Base-by-base conservation (phyloP, 2,888 invertebrate genomes). In the Pachymerium ferrugineum region DNA sequence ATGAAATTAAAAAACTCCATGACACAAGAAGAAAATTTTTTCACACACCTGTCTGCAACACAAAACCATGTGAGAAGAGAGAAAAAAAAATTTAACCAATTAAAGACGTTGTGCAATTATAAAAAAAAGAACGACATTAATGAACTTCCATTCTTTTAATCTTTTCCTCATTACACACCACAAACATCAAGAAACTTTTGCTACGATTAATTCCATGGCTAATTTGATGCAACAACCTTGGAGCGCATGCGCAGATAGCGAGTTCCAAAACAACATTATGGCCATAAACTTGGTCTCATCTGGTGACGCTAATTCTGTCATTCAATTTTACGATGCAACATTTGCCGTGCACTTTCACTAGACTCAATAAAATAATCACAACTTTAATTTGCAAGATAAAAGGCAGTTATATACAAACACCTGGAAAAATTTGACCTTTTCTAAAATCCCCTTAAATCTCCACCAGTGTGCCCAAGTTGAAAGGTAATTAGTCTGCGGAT, bases 301-400 rank as follows among this genome's bases (percentile, higher is more conserved):
- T 54, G 47, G 47, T 54, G 47, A 54, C 47, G 47, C 47, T 54
- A 54, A 54, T 54, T 54, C 47, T 54, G 47, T 54, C 47, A 54
- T 54, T 54, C 47, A 54, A 54, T 54, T 54, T 54, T 54, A 54
- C 47, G 47, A 54, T 3, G 47, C 19, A 19, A 19, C 47, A 54
- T 54, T 54, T 19, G 19, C 47, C 47, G 47, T 54, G 47, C 47
- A 54, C 47, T 54, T 54, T 54, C 22, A 22, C 47, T n/a, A 19
- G 47, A 54, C 47, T 54, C 47, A 54, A 54, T 54, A 19, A n/a
- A 54, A 54, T 19, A 47, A 47, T 47, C 47, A 47, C 47, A 16
- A 47, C 47, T 47, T 47, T 54, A 54, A 54, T 54, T 54, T 54
- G 19, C 47, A 54, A n/a, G 47, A 54, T 54, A 54, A 54, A 54